Base-by-base conservation (phyloP, 2,888 invertebrate genomes). In the Agrotis puta region DNA sequence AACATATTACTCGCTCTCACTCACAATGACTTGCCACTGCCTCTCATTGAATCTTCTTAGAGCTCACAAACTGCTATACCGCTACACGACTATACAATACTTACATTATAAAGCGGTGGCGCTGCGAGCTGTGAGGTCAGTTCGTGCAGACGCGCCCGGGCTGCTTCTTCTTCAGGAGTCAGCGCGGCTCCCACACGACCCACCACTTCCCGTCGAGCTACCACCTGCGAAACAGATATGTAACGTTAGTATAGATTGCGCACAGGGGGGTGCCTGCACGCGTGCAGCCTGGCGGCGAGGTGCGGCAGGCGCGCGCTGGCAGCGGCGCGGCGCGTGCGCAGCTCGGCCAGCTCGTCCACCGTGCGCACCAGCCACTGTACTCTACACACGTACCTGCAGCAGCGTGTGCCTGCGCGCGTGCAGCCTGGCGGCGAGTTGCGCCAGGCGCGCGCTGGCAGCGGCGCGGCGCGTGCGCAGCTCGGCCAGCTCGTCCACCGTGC, bases 31-130 rank as follows among this genome's bases (percentile, higher is more conserved):
- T 39, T 39, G 11, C 1, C 9, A 7, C 39, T 39, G 39, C 39
- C 39, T 39, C 39, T 11, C 9, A 11, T 1, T 39, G 9, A 33
- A 39, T 39, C 39, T 39, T 39, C 2, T 39, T 1, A 39, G 9
- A 39, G 39, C 39, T 11, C 39, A 39, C 1, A 39, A 39, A 0
- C 11, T 39, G 16, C 3, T 16, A 45, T 4, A 45, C 16, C n/a
- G n/a, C n/a, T n/a, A n/a, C n/a, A n/a, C n/a, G n/a, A 45, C 3
- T 16, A 45, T 4, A 45, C 16, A 45, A 45, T 20, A 79, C 93
- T 94, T 90, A 98, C 98, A 94, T 99, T 99, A 89, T 98, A 98
- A 84, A 99, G 98, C 53, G 99, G 98, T 45, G 99, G 99, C 18
- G 98, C 98, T 85, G 98, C 98, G 22, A 99, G 97, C 88, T 99